Evolutionary conservation across 2,797 vertebrate genomes (phyloP), one percentile per base, ranked within the genome.

Genomic region (Ambastaia sidthimunki): DNA sequence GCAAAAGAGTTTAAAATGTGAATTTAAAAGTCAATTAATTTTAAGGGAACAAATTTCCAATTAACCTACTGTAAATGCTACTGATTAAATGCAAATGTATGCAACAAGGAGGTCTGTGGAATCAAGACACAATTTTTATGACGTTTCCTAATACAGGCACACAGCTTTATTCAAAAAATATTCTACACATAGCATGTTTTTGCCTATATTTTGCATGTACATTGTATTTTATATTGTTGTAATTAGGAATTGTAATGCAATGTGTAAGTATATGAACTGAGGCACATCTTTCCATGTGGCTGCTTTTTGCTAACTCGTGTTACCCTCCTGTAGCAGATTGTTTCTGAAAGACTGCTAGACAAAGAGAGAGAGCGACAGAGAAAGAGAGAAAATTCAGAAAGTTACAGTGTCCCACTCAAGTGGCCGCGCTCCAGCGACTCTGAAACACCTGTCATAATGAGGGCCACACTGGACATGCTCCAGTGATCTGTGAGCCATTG

Each of bases 371-470:
- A 62, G 54, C 23, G 41, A 65, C 44, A 54, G 31, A 75, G 47
- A 71, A 44, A 54, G 47, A 71, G 57, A 54, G 68, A 3, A 11
- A 72, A 55, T 54, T 48, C 6, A 55, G 34, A 65, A 71, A 71
- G 68, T 71, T 71, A 54, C 41, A 9, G 0, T 62, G 68, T 62
- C 68, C 47, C 55, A n/a, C 76, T 71, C 69, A 25, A 63, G 21
- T 44, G 59, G 69, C 59, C 7, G 4, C 5, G 28, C 69, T 79
- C 76, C 59, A 72, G 76, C 0, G 69, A 55, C 69, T 79, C 59
- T 41, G 10, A 25, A 79, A 71, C 76, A 72, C 76, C 68, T 78
- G 76, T 54, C 76, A 78, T 78, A 71, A 78, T 78, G 76, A 71
- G 76, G 59, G 57, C 55, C 76, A 62, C 44, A 11, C 66, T 78